Base-by-base conservation (phyloP, 2,797 vertebrate genomes). In the Nannoperca australis region DNA sequence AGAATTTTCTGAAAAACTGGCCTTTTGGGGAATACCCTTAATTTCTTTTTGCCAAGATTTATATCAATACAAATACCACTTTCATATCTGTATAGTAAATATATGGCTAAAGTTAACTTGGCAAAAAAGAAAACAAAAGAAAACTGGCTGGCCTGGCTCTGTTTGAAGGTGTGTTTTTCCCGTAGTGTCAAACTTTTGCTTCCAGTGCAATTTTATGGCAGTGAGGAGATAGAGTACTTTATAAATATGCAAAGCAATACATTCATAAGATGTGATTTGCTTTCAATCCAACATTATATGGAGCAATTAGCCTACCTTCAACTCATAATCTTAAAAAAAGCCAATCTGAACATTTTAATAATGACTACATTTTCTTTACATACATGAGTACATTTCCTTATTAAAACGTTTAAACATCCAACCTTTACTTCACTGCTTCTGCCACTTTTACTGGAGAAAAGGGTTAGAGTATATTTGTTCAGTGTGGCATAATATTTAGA, bases 401-500 rank as follows among this genome's bases (percentile, higher is more conserved):
- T 34, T 34, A 17, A 49, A 61, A 71, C 18, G 42, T 24, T 4
- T 34, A 8, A 24, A 24, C 14, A 13, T 27, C 63, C 7, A 44
- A 15, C 47, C 30, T 62, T 34, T 2, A 4, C 22, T 30, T 30
- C 7, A 13, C 3, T 50, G n/a, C 1, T 38, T 64, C 63, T 6
- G 4, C 17, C 27, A 13, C 0, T 58, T 73, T 74, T 3, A 32
- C 10, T 40, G 24, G 4, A 27, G 3, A 7, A 38, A 51, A 8
- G 22, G 3, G 4, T 45, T 18, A n/a, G 5, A 51, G 17, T 17
- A 8, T 32, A 34, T 64, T 60, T 61, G 56, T 61, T 40, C 42
- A 40, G 17, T 50, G 20, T 36, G 50, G 50, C 15, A 49, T 59
- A 27, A 73, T 73, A 32, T 55, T 56, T 11, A 58, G 40, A 66